Evolutionary conservation across 2,888 invertebrate genomes (phyloP).

Genomic region (Mythimna lalbum): DNA sequence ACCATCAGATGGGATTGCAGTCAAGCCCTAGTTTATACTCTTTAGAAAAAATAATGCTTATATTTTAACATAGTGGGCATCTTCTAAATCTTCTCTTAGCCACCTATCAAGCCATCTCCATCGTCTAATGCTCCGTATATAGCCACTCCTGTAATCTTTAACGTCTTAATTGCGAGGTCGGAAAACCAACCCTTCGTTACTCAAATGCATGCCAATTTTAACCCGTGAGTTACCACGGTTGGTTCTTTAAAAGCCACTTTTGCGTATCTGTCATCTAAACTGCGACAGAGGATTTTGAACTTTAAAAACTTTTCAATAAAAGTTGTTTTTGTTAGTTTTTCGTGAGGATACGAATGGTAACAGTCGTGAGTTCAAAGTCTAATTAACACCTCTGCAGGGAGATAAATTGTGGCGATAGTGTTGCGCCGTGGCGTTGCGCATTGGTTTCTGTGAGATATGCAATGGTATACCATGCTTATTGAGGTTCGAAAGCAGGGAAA

Average conservation of each 20-base stretch:
- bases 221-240: conserved; percentile 85
- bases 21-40: neutral
- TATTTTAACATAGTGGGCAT: neutral
- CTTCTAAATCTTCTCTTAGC: conserved; percentile 1
- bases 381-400: conserved; percentile 88
- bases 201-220: conserved; percentile 84
- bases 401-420: conserved; percentile 88
- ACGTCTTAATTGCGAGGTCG: conserved; percentile 82
- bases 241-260: conserved; percentile 85
- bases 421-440: conserved; percentile 75
- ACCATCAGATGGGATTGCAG: too few relatives aligned
- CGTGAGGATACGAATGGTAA: conserved; percentile 73
- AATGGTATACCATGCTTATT: conserved; percentile 60
- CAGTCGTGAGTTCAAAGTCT: conserved; percentile 89
- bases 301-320: conserved; percentile 36
- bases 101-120: conserved; percentile 49
- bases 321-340: conserved; percentile 55
- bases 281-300: conserved; percentile 57
- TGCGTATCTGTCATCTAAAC: conserved; percentile 84
- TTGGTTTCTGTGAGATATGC: conserved; percentile 74
- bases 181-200: conserved; percentile 78
- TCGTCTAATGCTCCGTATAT: conserved; percentile 56
- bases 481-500: conserved; percentile 60
- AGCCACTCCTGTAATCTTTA: conserved; percentile 62
- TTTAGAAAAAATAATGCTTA: neutral